phyloP scores from a whole-genome alignment of 2,113 vertebrate species.

The Oreotrochilus melanogaster region DNA sequence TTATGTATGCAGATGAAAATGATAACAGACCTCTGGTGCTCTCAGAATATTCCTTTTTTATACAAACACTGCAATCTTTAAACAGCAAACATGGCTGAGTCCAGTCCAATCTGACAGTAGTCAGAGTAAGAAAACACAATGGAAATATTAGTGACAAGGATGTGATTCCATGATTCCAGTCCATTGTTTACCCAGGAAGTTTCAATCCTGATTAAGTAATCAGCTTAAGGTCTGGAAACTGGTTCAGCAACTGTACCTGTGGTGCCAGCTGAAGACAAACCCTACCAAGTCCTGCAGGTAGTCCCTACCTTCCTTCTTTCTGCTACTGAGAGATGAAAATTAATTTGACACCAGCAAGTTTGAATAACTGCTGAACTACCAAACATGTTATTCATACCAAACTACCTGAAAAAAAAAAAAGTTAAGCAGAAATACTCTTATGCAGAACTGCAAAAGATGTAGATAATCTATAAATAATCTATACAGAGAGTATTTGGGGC shows the following conservation, averaged over 20 bases:
- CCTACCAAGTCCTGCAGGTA: background rate
- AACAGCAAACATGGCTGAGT: background rate
- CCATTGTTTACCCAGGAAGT: background rate
- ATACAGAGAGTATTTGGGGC: background rate
- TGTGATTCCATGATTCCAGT: background rate
- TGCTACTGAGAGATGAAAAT: background rate
- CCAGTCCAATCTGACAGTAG: background rate
- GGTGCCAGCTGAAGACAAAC: background rate
- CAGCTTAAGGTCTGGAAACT: background rate
- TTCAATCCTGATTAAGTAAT: background rate
- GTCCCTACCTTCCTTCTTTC: background rate
- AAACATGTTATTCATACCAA: background rate
- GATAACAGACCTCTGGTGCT: conserved; percentile 13
- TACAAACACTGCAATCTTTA: conserved; percentile 28
- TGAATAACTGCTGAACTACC: background rate
- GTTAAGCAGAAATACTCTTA: background rate
- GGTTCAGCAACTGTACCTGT: background rate
- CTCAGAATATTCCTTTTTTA: conserved; percentile 35
- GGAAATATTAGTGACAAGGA: background rate
- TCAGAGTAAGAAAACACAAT: background rate
- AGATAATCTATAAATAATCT: too few relatives aligned
- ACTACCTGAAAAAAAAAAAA: background rate
- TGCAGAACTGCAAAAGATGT: background rate
- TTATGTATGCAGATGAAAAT: conserved; percentile 62
- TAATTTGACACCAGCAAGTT: background rate